Base-by-base conservation (phyloP, 2,888 invertebrate species). In the Dermolepida albohirtum region DNA sequence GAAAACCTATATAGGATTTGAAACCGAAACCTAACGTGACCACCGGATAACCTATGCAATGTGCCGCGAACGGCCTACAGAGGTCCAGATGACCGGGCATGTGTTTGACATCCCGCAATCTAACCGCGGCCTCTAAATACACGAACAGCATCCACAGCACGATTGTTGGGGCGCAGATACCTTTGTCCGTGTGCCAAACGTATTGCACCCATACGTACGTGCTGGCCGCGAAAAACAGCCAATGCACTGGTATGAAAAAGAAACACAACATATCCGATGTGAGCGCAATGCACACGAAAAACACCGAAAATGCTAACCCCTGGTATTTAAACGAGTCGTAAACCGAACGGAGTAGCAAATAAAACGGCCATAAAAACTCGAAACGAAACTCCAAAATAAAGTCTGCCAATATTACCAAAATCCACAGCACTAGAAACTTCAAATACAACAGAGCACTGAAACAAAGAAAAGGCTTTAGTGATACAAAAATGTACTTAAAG, bases 171-270 rank as follows among this genome's bases (percentile, higher is more conserved):
- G 96, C 87, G 86, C 97, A 97, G 77, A 97, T 90, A 79, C 97
- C 97, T 75, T 86, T 83, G 93, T 97, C 96, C 88, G 96, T 95
- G 85, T 96, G 95, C 97, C 97, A 98, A 74, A 97, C 95, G 84
- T 96, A 97, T 85, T 98, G 97, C 80, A 98, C 95, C 97, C 97
- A 98, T 73, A 98, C 97, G 85, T 98, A 98, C 80, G 97, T 97
- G 86, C 97, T 97, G 79, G 98, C 98, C 72, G 95, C 94, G 84
- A 98, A 97, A 85, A 98, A 96, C 82, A 97, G 89, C 93, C 97
- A 97, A 84, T 97, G 95, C 78, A 97, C 92, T 75, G 98, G 98
- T 87, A 99, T 96, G 86, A 98, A 97, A 87, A 98, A 95, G 87
- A 95, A 97, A 88, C 97, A 98, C 85, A 98, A 92, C 90, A 98